phyloP scores from a whole-genome alignment of 2,797 vertebrate species.

The Anguilla marmorata region DNA sequence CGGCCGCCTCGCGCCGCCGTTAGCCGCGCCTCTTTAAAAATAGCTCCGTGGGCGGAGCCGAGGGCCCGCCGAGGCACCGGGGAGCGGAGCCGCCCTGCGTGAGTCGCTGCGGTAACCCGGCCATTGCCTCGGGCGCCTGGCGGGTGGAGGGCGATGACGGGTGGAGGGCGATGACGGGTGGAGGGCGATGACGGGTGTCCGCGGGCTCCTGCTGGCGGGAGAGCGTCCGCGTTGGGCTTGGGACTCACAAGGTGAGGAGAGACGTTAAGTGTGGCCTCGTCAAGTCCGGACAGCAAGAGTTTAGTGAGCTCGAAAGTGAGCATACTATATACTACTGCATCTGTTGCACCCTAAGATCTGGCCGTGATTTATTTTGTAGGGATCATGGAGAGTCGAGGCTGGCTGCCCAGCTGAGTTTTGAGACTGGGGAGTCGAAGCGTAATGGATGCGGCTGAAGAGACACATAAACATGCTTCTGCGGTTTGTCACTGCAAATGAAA shows the following conservation, averaged over 20 bases:
- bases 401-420: not conserved
- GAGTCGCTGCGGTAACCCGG: not conserved
- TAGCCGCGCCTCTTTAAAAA: conserved; percentile 3
- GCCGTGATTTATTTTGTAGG: not conserved
- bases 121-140: not conserved
- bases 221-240: not conserved
- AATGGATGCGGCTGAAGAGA: not conserved
- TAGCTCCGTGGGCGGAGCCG: not conserved
- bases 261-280: not conserved
- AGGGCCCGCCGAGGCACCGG: not conserved
- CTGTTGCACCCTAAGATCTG: not conserved
- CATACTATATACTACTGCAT: not conserved
- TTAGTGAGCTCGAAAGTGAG: no score
- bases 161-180: no score
- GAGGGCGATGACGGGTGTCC: not conserved
- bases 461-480: not conserved
- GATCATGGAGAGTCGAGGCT: not conserved
- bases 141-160: conserved; percentile 1
- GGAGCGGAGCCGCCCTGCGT: not conserved
- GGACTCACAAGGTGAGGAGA: not conserved
- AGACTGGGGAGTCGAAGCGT: not conserved
- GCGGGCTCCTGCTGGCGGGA: not conserved
- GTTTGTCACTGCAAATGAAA: not conserved
- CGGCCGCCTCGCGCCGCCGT: not conserved
- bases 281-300: not conserved